Base-by-base conservation (phyloP, 2,888 invertebrate genomes). In the Gymnocheta viridis region DNA sequence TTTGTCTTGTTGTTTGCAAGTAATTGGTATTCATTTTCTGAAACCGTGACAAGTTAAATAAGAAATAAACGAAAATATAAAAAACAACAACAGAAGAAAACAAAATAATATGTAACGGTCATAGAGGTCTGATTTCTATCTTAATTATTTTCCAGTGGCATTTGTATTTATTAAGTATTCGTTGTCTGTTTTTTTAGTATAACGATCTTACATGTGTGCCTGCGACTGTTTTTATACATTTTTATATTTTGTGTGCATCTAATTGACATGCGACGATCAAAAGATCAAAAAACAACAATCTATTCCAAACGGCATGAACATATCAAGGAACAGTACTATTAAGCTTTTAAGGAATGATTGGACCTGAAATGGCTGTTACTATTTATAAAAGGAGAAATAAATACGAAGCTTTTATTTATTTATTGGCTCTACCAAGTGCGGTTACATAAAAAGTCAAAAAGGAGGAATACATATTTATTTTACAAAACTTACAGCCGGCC, bases 221-320 rank as follows among this genome's bases (percentile, higher is more conserved):
- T 29, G 3, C 17, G 32, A 29, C 54, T 60, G 29, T 44, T 27
- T n/a, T 41, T 1, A 64, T 44, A 44, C 14, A 44, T 44, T 67
- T 66, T 66, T 56, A 27, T 51, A 88, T 89, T 89, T 89, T 82
- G 87, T 89, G 88, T 89, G 89, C 90, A 89, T 88, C 88, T 89
- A 89, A 89, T 89, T 89, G 89, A 88, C 89, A 89, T 76, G 86
- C 49, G 76, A 72, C 67, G 82, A 85, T 85, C 87, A 86, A 87
- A 86, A 87, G 88, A 88, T 88, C 88, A 89, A 85, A 69, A 19
- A 51, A 64, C 47, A 83, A 44, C 41, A 60, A 54, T 32, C n/a
- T 56, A 12, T 64, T 27, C 38, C 29, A 51, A 29, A 19, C 27
- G 35, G 49, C 24, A 22, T 58, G 44, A 44, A 32, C 32, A 56